phyloP scores from a whole-genome alignment of 2,888 invertebrate species.

The Merodon equestris region DNA sequence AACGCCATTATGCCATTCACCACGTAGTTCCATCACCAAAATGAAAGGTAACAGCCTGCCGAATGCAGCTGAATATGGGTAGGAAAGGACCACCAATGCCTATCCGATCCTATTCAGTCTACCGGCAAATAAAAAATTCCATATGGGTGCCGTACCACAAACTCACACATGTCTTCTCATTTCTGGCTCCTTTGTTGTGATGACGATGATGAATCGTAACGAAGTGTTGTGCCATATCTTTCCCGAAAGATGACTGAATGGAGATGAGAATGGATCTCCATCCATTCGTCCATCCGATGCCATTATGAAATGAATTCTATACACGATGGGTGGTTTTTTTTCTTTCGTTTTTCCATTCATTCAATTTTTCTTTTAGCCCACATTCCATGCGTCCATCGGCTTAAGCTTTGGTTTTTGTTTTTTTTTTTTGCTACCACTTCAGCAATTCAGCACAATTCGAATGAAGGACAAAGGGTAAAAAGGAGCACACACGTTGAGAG shows the following conservation, averaged over 20 bases:
- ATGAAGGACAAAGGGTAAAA: not conserved
- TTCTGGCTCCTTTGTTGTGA: constrained; percentile 4
- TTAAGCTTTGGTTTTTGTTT: too few relatives aligned
- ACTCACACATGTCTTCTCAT: constrained; percentile 5
- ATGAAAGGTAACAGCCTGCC: constrained; percentile 31
- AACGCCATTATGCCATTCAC: too few relatives aligned
- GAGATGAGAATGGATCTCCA: constrained; percentile 41
- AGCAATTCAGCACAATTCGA: too few relatives aligned
- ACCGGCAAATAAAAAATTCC: not conserved
- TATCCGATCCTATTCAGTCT: constrained; percentile 21
- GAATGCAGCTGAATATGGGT: constrained; percentile 22
- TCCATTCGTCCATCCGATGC: constrained; percentile 48
- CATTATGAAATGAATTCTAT: constrained; percentile 51
- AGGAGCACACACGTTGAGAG: not conserved
- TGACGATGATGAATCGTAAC: constrained; percentile 62
- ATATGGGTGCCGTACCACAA: not conserved
- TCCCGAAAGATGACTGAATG: constrained; percentile 49
- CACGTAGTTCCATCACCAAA: constrained; percentile 17
- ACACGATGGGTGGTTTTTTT: not conserved
- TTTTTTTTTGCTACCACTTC: too few relatives aligned
- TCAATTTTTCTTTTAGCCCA: not conserved
- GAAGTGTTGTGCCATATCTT: constrained; percentile 49
- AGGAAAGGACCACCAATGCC: constrained; percentile 30
- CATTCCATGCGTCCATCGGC: too few relatives aligned
- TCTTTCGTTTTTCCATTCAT: not conserved